Percentiles rank a stretch among this genome's conserved stretches.
These are phyloP conservation scores for Athene noctua DNA, from an alignment of 2,113 vertebrate species.

Conservation along the genomic window DNA sequence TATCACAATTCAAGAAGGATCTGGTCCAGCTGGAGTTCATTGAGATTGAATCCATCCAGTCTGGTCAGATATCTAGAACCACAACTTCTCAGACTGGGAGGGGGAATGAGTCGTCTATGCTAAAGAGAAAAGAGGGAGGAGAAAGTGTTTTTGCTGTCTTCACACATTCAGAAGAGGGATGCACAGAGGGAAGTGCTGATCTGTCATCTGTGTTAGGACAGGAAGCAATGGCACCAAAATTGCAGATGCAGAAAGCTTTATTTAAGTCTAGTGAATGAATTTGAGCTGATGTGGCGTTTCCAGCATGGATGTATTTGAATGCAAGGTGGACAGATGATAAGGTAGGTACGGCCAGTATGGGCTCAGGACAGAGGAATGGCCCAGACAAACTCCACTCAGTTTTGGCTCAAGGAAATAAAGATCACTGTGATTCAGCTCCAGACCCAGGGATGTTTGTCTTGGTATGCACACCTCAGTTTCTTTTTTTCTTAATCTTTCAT, in stretches of 20 bases:
- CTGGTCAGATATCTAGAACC: not conserved
- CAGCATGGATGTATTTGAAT: not conserved
- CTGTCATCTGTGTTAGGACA: not conserved
- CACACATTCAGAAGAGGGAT: not conserved
- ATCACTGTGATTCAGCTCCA: not conserved
- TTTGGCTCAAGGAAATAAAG: not conserved
- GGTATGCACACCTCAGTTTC: not conserved
- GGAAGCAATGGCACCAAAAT: not conserved
- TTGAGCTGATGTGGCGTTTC: not conserved
- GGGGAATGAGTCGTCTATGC: not conserved
- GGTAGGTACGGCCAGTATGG: fast-evolving
- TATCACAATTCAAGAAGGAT: not conserved
- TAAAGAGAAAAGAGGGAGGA: not conserved
- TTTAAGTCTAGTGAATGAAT: not conserved
- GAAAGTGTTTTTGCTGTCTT: not conserved
- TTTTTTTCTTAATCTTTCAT: slow-evolving; percentile 5
- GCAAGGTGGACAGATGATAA: not conserved
- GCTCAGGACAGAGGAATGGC: not conserved
- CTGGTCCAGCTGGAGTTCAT: not conserved
- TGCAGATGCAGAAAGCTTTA: not conserved
- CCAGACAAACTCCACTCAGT: not conserved
- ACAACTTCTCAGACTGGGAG: not conserved
- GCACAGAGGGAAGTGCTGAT: not conserved
- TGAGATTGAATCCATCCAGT: not conserved
- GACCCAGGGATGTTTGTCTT: not conserved